A percentile compares a stretch with the other conserved stretches of the same genome.
Evolutionary conservation across 1,140 invertebrate species (phyloP).

Genomic region (Octopus bimaculoides): DNA sequence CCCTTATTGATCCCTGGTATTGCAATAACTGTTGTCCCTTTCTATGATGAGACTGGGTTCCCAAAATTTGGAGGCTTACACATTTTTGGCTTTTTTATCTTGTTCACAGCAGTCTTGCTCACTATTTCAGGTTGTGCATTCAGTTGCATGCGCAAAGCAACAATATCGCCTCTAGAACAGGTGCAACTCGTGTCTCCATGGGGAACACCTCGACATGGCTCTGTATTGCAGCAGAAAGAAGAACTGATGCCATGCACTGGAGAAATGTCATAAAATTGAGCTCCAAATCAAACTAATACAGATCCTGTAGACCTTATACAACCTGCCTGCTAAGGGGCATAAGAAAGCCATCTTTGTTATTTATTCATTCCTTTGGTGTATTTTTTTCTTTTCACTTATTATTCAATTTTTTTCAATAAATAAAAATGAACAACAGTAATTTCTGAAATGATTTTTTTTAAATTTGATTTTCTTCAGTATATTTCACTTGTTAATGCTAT

Average conservation of each 20-base stretch:
- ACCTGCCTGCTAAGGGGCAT: no score
- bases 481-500: no score
- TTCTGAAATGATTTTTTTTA: no score
- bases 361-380: no score
- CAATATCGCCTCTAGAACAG: slow-evolving; percentile 6
- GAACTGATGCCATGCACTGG: neutral
- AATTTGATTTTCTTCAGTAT: no score
- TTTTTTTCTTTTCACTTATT: no score
- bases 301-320: no score
- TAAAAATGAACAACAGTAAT: no score
- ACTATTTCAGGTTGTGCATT: slow-evolving; percentile 23
- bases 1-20: slow-evolving; percentile 34
- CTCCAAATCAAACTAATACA: no score
- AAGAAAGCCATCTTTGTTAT: no score
- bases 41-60: slow-evolving; percentile 29
- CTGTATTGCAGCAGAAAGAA: neutral
- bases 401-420: no score
- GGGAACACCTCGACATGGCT: neutral
- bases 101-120: slow-evolving; percentile 22
- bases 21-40: slow-evolving; percentile 34
- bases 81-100: slow-evolving; percentile 29
- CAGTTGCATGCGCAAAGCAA: slow-evolving; percentile 14
- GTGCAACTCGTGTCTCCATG: neutral
- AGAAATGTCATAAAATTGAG: no score
- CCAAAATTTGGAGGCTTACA: slow-evolving; percentile 32